Conservation (phyloP, 2,888 invertebrate species). For the Caprella mutica region DNA sequence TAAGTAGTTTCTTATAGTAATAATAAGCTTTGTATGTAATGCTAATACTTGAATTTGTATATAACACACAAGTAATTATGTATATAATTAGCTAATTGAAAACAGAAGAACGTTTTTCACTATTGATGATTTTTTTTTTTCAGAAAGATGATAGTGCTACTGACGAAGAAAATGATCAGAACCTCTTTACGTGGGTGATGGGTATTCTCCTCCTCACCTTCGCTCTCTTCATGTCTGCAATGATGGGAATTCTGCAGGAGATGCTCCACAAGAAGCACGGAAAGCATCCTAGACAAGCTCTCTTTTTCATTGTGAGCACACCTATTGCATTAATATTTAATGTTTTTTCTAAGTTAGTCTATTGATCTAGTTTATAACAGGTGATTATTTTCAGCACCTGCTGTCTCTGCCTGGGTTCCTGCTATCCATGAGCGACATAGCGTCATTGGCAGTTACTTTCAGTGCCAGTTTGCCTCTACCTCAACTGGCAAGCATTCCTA, state of each 20-base stretch:
- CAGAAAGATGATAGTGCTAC: background rate
- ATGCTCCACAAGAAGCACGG: constrained; percentile 68
- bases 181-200: constrained; percentile 25
- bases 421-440: constrained; percentile 63
- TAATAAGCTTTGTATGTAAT: background rate
- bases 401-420: constrained; percentile 81
- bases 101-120: too few relatives aligned
- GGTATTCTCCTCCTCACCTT: constrained; percentile 70
- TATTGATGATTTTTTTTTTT: too few relatives aligned
- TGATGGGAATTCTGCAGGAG: constrained; percentile 86
- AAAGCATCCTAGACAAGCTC: constrained; percentile 79
- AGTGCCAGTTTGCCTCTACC: constrained; percentile 49
- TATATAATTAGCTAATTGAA: too few relatives aligned
- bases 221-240: constrained; percentile 80
- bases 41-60: too few relatives aligned
- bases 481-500: constrained; percentile 44
- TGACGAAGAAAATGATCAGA: background rate
- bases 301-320: constrained; percentile 67
- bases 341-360: too few relatives aligned
- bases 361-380: background rate
- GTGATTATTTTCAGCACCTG: constrained; percentile 56
- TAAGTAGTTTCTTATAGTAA: constrained; percentile 6
- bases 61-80: too few relatives aligned
- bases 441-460: constrained; percentile 61
- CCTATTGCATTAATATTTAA: too few relatives aligned